Evolutionary conservation across 2,888 invertebrate genomes (phyloP).

Genomic region (Palloptera scutellata): DNA sequence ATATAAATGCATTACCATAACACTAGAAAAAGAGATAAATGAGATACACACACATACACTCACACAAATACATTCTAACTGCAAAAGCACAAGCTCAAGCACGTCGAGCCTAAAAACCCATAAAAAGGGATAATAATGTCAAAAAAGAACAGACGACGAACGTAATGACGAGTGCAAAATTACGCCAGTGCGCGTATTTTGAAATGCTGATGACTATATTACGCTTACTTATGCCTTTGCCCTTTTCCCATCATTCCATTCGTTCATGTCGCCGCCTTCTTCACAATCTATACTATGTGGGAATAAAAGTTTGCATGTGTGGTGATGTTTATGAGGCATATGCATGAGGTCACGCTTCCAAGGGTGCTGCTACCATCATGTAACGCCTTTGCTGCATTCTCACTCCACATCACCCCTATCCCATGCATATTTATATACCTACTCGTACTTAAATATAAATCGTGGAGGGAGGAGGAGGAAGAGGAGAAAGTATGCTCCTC

Average conservation of each 20-base stretch:
- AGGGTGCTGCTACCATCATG: conserved; percentile 3
- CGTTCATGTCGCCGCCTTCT: not conserved
- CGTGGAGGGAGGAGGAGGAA: too few relatives aligned
- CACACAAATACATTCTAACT: not conserved
- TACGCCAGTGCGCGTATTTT: conserved; percentile 5
- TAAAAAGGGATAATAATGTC: conserved; percentile 36
- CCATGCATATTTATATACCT: too few relatives aligned
- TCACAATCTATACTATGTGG: too few relatives aligned
- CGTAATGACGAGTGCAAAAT: conserved; percentile 14
- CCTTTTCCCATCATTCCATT: not conserved
- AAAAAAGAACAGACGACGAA: not conserved
- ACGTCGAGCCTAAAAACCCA: conserved; percentile 33
- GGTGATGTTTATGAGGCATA: conserved; percentile 19
- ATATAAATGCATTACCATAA: too few relatives aligned
- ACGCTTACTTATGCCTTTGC: not conserved
- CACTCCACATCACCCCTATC: too few relatives aligned
- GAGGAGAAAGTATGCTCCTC: too few relatives aligned
- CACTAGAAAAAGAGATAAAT: too few relatives aligned
- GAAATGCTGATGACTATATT: conserved; percentile 24
- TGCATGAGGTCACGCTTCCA: conserved; percentile 5
- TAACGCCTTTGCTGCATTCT: too few relatives aligned
- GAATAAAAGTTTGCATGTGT: too few relatives aligned
- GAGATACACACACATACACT: not conserved
- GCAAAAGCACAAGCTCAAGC: conserved; percentile 9
- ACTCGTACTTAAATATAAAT: too few relatives aligned